phyloP scores from a whole-genome alignment of 2,888 invertebrate genomes.

The Nemotelus nigrinus region DNA sequence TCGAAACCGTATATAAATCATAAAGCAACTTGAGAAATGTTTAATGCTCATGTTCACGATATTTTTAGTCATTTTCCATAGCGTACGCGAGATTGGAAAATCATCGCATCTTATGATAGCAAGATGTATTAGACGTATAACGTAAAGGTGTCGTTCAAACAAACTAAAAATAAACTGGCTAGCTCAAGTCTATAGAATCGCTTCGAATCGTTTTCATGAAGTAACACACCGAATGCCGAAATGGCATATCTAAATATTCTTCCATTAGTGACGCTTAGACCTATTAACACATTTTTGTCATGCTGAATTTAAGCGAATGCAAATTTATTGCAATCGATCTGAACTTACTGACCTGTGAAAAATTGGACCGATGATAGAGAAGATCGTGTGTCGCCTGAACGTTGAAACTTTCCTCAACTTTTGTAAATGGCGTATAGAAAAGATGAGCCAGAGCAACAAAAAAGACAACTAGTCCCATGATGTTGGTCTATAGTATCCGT shows the following conservation, averaged over 20 bases:
- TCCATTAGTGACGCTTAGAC: no score
- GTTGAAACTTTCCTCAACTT: conserved; percentile 99
- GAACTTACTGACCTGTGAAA: conserved; percentile 75
- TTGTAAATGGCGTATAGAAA: conserved; percentile 92
- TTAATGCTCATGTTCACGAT: conserved; percentile 16
- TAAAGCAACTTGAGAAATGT: conserved; percentile 20
- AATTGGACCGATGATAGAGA: conserved; percentile 85
- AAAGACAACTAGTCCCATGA: conserved; percentile 79
- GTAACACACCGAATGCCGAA: not conserved
- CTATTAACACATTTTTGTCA: not conserved
- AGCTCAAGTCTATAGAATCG: conserved; percentile 1
- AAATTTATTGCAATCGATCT: not conserved
- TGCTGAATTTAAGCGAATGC: not conserved
- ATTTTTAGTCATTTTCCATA: conserved; percentile 31
- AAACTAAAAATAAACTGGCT: conserved; percentile 18
- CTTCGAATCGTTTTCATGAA: not conserved
- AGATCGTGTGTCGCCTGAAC: conserved; percentile 98
- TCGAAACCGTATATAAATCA: conserved; percentile 11
- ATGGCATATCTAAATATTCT: conserved; percentile 10
- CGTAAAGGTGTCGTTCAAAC: conserved; percentile 25
- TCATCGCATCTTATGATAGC: conserved; percentile 30
- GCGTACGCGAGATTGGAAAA: conserved; percentile 13
- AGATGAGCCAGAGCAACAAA: conserved; percentile 82
- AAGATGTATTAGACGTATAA: not conserved
- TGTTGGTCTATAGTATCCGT: not conserved